phyloP scores from a whole-genome alignment of 2,797 vertebrate genomes.

The Enteromius anoplus region DNA sequence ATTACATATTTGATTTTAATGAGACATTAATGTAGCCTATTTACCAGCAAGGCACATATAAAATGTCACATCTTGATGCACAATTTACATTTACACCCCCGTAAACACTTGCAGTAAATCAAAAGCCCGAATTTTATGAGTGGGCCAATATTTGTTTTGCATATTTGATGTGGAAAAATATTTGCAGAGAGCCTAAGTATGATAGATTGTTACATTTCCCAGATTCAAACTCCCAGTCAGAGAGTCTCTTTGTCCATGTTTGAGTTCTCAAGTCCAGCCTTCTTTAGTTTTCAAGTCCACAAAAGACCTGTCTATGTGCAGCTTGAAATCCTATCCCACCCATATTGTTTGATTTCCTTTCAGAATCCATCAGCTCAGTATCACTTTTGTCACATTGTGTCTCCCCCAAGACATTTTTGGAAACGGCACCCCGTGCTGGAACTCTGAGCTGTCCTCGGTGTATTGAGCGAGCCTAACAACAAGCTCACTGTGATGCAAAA shows the following conservation, averaged over 20 bases:
- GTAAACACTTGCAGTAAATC: constrained; percentile 25
- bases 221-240: constrained; percentile 37
- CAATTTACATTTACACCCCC: constrained; percentile 22
- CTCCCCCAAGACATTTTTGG: constrained; percentile 58
- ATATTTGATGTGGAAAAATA: constrained; percentile 50
- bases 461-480: constrained; percentile 49
- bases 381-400: constrained; percentile 64
- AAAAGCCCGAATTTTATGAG: constrained; percentile 30
- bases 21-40: constrained; percentile 9
- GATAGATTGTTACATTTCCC: constrained; percentile 51
- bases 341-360: constrained; percentile 66
- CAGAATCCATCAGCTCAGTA: constrained; percentile 65
- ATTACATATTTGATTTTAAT: background rate
- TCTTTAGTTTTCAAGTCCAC: constrained; percentile 53
- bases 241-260: constrained; percentile 55
- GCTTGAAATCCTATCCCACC: constrained; percentile 63
- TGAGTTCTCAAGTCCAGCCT: constrained; percentile 41
- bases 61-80: constrained; percentile 14
- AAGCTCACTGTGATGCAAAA: constrained; percentile 52
- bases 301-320: constrained; percentile 64
- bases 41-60: constrained; percentile 20
- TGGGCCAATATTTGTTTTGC: constrained; percentile 39
- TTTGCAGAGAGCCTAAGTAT: constrained; percentile 52
- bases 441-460: constrained; percentile 41
- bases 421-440: constrained; percentile 38